Evolutionary conservation across 92 coral and sea anemone genomes (phyloP).

Genomic region (Nematostella vectensis): DNA sequence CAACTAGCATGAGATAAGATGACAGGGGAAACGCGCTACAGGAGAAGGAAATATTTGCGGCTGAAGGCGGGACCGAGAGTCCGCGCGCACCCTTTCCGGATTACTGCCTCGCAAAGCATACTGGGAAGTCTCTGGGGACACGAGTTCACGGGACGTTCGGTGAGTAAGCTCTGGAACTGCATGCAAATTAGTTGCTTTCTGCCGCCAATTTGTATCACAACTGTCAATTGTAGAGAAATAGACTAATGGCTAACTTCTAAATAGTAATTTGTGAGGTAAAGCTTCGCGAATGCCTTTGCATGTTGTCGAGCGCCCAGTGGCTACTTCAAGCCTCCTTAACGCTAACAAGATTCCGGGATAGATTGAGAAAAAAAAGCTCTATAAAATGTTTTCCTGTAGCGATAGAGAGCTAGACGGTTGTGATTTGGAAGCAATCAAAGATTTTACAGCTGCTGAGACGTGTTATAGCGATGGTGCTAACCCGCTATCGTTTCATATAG

Average conservation of each 20-base stretch:
- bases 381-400: conserved; percentile 24
- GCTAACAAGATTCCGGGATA: background rate
- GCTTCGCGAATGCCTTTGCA: background rate
- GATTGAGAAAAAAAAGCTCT: background rate
- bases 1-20: too few species aligned
- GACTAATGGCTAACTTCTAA: background rate
- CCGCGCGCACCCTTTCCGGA: background rate
- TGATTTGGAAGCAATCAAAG: conserved; percentile 66
- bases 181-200: background rate
- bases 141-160: background rate
- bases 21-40: too few species aligned
- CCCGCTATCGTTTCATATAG: conserved; percentile 80
- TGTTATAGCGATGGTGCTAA: conserved; percentile 79
- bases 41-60: too few species aligned
- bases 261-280: background rate
- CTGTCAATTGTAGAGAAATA: background rate
- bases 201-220: background rate
- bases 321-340: background rate
- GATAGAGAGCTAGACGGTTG: conserved; percentile 25
- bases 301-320: too few species aligned
- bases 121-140: conserved; percentile 1
- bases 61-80: too few species aligned
- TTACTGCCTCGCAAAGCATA: background rate
- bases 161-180: background rate
- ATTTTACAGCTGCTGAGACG: conserved; percentile 76